phyloP scores from a whole-genome alignment of 2,888 invertebrate species.

The Trachelus tabidus region DNA sequence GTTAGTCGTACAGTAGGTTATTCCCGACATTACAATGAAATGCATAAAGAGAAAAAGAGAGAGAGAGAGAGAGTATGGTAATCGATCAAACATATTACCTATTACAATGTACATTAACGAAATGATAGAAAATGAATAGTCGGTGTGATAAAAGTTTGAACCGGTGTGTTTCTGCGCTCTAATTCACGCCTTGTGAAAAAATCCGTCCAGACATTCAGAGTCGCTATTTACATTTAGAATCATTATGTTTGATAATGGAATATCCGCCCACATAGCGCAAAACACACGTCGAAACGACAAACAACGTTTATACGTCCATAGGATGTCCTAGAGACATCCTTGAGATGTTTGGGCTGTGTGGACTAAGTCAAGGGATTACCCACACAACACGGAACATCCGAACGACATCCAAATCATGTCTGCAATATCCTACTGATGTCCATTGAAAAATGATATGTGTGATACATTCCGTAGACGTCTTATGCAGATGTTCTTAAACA shows the following conservation, averaged over 20 bases:
- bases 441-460: too few relatives aligned
- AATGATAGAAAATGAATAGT: constrained; percentile 5
- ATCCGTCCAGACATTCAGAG: constrained; percentile 19
- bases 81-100: neutral
- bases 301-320: too few relatives aligned
- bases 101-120: neutral
- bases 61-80: neutral
- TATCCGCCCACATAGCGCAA: neutral
- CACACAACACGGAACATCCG: neutral
- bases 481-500: too few relatives aligned
- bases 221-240: neutral
- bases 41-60: neutral
- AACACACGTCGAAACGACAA: neutral
- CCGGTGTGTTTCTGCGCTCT: constrained; percentile 24
- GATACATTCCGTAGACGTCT: too few relatives aligned
- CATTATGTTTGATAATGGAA: neutral
- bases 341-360: neutral
- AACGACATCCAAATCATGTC: too few relatives aligned
- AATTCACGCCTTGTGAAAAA: constrained; percentile 25
- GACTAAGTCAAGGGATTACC: neutral
- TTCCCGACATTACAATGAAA: neutral
- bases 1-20: neutral
- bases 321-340: too few relatives aligned
- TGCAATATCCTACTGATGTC: too few relatives aligned
- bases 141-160: constrained; percentile 21